A percentile compares a stretch with the other conserved stretches of the same genome.
Evolutionary conservation across 1,140 invertebrate genomes (phyloP).

Genomic region (Camponotus vicinus): DNA sequence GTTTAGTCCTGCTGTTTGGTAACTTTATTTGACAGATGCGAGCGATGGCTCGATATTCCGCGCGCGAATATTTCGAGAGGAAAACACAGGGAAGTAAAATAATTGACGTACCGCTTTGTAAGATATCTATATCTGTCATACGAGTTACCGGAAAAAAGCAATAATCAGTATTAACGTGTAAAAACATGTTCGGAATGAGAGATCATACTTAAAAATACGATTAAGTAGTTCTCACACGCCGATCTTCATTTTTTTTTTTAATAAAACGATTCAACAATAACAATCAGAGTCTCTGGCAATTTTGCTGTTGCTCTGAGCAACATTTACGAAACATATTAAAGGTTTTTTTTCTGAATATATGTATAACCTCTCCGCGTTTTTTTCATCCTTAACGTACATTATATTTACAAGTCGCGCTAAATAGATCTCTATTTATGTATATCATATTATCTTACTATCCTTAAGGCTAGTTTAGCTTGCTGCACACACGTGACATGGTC

Average conservation of each 20-base stretch:
- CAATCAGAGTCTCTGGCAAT: conserved; percentile 69
- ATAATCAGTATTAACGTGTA: conserved; percentile 58
- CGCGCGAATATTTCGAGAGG: background rate
- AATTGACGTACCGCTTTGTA: conserved; percentile 32
- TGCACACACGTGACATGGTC: conserved; percentile 83
- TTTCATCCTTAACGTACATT: conserved; percentile 64
- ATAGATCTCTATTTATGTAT: conserved; percentile 74
- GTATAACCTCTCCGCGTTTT: conserved; percentile 53
- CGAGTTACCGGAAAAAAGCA: conserved; percentile 61
- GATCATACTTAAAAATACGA: conserved; percentile 22
- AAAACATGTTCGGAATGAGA: conserved; percentile 53
- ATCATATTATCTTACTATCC: conserved; percentile 84
- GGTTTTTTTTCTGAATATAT: conserved; percentile 49
- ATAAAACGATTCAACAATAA: conserved; percentile 62
- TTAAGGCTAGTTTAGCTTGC: conserved; percentile 84
- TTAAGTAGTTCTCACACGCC: background rate
- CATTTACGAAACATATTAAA: conserved; percentile 66
- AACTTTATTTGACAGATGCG: conserved; percentile 69
- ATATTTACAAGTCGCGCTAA: conserved; percentile 77
- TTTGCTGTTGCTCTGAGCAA: conserved; percentile 58
- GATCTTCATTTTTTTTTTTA: conserved; percentile 16
- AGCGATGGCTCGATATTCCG: background rate
- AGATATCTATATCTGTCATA: conserved; percentile 54
- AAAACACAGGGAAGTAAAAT: conserved; percentile 15
- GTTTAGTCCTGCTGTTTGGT: conserved; percentile 61